Conservation (phyloP, 2,797 vertebrate genomes). For the Pagetopsis macropterus region DNA sequence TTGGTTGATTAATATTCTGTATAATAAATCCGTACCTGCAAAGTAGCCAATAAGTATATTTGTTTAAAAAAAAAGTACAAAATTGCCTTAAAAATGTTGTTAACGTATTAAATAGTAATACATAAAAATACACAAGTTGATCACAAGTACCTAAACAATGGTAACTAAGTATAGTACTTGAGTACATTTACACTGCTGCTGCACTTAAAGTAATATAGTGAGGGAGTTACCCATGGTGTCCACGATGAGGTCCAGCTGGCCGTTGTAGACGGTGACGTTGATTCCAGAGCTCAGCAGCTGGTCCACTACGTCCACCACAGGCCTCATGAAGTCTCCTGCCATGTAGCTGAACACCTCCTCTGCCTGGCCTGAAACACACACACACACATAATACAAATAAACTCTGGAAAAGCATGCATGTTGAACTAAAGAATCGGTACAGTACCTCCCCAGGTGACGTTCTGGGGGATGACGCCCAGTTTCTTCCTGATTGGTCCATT, state of each 20-base stretch:
- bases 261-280: constrained; percentile 93
- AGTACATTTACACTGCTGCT: too few relatives aligned
- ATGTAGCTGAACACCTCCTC: constrained; percentile 87
- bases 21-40: too few relatives aligned
- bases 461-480: constrained; percentile 90
- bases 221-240: constrained; percentile 90
- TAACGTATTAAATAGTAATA: too few relatives aligned
- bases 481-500: constrained; percentile 93
- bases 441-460: constrained; percentile 94
- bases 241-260: constrained; percentile 98
- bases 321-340: constrained; percentile 95
- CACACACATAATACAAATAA: too few relatives aligned
- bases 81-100: too few relatives aligned
- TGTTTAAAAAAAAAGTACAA: too few relatives aligned
- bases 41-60: too few relatives aligned
- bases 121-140: too few relatives aligned
- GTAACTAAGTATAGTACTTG: too few relatives aligned
- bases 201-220: neutral
- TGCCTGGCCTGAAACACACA: constrained; percentile 85
- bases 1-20: too few relatives aligned
- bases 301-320: constrained; percentile 89
- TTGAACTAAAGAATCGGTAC: neutral
- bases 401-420: neutral
- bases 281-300: constrained; percentile 86
- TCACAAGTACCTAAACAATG: too few relatives aligned